Base-by-base conservation (phyloP, 2,113 vertebrate species). In the Pomatorhinus ruficollis region DNA sequence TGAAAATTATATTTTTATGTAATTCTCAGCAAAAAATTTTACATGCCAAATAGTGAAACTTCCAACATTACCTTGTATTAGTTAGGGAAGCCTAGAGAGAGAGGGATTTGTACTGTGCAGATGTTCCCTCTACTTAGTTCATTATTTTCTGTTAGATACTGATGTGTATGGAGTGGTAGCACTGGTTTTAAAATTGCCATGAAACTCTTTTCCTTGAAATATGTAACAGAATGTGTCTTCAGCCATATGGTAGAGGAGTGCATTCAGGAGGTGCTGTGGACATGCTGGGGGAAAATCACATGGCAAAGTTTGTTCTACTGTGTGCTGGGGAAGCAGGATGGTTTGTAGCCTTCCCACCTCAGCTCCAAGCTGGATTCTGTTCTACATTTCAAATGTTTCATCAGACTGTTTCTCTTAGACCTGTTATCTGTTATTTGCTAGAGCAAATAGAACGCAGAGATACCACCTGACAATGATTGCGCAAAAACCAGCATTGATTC, bases 341-440 rank as follows among this genome's bases (percentile, higher is more conserved):
- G 45, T 74, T 95, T 93, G 40, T 9, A 66, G 40, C 79, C 66
- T 44, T 70, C 39, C 85, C 2, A 2, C 10, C 25, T 66, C 69
- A 35, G 28, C 23, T 69, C 54, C 63, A 33, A 11, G 31, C 40
- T 60, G n/a, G 3, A 76, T 94, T 87, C 82, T 96, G 95, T 94
- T 83, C 71, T 78, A 45, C 0, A 1, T 75, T 95, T 93, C 64
- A 54, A 52, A 59, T 5, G n/a, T 97, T 97, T 95, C 91, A 52
- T 93, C 94, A 92, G 52, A 81, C 5, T 56, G 30, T 77, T 95
- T 90, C 87, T 90, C 82, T 93, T 70, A 81, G 60, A 68, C 83
- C 39, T 89, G 30, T 96, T 97, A 97, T 97, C 96, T 90, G 65
- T 57, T 87, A 78, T 45, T 69, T 87, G 33, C 54, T 78, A 69